Base-by-base conservation (phyloP, 2,113 vertebrate genomes). In the Abramis brama region DNA sequence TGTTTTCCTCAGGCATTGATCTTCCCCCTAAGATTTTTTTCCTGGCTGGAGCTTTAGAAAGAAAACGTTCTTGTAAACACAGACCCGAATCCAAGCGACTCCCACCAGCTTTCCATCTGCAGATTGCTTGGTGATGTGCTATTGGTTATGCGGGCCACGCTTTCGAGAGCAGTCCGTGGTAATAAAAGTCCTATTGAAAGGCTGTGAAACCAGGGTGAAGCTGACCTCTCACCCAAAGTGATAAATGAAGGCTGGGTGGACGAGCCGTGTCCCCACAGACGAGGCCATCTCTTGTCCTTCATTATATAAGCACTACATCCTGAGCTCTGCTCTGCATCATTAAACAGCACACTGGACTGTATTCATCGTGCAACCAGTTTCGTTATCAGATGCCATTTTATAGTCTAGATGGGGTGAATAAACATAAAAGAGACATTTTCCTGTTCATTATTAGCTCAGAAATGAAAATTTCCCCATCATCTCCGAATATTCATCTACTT, bases 291-390 rank as follows among this genome's bases (percentile, higher is more conserved):
- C 77, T 62, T 82, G 30, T 85, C 73, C 85, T 79, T 89, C 80
- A 83, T 90, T 91, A 90, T 82, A 9, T 88, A 79, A 82, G 81
- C 52, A 83, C 84, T 89, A 71, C 64, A 60, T 43, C 73, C 73
- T 68, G 85, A 84, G 84, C 87, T 82, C 23, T 78, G 86, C 80
- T 83, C 62, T 79, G 84, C 82, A 86, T 91, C 39, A 43, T 21
- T 83, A 88, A 89, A 86, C 87, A 80, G 85, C 68, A 71, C 47
- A 59, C 25, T 47, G 83, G 73, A 87, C 27, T 73, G 25, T n/a
- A 82, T 86, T 85, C 52, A 62, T 86, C 39, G 9, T 21, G 60
- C 82, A 83, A 66, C 30, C 21, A 1, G 62, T 50, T 88, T 83
- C 57, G 82, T 88, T 86, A 80, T 76, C 15, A 66, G 19, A 75